Percentiles rank a stretch among this genome's conserved stretches.
phyloP scores from a whole-genome alignment of 1,140 invertebrate genomes.

The Kradibia gibbosae region DNA sequence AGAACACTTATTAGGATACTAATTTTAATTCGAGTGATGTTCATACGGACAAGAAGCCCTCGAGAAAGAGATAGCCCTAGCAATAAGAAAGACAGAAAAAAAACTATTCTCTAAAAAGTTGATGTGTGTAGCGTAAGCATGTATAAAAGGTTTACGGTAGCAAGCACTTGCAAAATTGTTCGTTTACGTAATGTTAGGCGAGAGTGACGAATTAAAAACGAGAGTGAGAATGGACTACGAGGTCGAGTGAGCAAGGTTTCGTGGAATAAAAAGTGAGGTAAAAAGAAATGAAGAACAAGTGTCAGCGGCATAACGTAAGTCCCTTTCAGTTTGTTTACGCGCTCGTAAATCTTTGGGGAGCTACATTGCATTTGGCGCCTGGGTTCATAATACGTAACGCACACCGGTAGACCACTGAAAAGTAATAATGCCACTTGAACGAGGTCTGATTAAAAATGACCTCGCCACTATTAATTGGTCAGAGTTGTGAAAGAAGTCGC shows the following conservation, averaged over 20 bases:
- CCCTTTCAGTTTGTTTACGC: conserved; percentile 61
- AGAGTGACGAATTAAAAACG: conserved; percentile 25
- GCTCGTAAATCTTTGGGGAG: conserved; percentile 57
- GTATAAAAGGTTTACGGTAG: not conserved
- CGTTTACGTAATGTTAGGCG: not conserved
- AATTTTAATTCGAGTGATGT: not conserved
- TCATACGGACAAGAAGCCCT: too few species aligned
- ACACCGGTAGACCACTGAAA: conserved; percentile 18
- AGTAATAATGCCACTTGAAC: conserved; percentile 50
- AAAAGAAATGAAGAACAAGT: conserved; percentile 9
- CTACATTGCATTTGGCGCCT: conserved; percentile 30
- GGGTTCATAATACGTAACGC: conserved; percentile 10
- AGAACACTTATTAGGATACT: not conserved
- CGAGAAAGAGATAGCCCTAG: too few species aligned
- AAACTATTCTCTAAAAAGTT: not conserved
- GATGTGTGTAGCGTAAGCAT: too few species aligned
- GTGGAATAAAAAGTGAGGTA: not conserved
- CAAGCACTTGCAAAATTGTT: not conserved
- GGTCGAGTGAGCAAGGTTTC: not conserved
- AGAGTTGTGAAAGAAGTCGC: not conserved
- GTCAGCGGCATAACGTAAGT: conserved; percentile 50
- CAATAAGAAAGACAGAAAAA: not conserved
- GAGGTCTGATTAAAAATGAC: conserved; percentile 42
- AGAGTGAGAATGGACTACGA: conserved; percentile 10
- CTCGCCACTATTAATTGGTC: conserved; percentile 22